Conservation (phyloP, 1,140 invertebrate genomes). For the Paraescarpia echinospica region DNA sequence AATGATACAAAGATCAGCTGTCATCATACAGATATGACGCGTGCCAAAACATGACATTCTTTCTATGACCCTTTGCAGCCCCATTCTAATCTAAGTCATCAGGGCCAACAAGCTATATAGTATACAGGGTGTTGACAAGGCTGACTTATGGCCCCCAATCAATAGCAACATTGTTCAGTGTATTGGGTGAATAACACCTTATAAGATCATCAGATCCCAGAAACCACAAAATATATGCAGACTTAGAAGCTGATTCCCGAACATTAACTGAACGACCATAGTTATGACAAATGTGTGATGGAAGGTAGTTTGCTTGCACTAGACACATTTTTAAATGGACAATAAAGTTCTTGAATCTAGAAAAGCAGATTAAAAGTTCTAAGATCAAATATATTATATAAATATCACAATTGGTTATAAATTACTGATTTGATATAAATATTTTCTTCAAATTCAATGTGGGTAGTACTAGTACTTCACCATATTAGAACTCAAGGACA, state of each 20-base stretch:
- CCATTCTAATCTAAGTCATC: background rate
- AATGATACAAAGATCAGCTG: background rate
- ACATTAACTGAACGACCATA: no score
- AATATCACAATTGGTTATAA: no score
- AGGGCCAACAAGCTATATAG: background rate
- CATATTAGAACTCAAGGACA: no score
- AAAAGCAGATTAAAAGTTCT: no score
- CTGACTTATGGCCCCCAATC: background rate
- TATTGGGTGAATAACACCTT: background rate
- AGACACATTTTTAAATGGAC: no score
- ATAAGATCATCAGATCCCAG: background rate
- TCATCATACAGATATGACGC: background rate
- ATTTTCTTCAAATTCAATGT: no score
- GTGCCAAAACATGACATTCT: background rate
- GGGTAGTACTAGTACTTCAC: no score
- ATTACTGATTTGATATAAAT: no score
- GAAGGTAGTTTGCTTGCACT: no score
- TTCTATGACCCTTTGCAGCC: background rate
- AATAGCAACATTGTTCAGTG: background rate
- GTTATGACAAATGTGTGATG: no score
- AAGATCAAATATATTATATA: no score
- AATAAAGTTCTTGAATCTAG: no score
- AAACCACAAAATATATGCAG: background rate
- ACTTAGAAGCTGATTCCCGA: background rate
- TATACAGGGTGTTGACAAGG: background rate